A percentile compares a stretch with the other conserved stretches of the same genome.
Evolutionary conservation across 2,888 invertebrate genomes (phyloP).

Genomic region (Laothoe populi): DNA sequence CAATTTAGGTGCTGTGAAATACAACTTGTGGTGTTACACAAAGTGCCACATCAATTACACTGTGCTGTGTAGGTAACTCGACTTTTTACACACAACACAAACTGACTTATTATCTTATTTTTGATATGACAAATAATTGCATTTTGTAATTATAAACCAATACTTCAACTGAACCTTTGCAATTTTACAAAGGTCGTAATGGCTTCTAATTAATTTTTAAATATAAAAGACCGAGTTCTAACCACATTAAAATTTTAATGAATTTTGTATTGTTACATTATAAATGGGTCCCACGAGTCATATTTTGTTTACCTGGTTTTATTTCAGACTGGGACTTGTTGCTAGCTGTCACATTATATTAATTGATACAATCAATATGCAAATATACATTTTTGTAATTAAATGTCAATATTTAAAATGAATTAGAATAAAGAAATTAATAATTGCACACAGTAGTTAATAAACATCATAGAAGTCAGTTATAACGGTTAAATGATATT

Average conservation of each 20-base stretch:
- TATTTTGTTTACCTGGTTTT: not conserved
- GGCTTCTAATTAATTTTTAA: no score
- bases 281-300: not conserved
- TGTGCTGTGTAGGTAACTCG: not conserved
- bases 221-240: no score
- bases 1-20: not conserved
- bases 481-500: slow-evolving; percentile 2
- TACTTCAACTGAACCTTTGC: no score
- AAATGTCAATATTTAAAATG: not conserved
- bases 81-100: not conserved
- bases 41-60: not conserved
- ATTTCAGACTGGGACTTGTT: not conserved
- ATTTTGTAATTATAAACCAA: no score
- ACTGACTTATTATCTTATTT: no score
- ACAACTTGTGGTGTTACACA: not conserved
- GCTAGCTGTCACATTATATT: not conserved
- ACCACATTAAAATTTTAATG: not conserved
- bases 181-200: no score
- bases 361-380: not conserved
- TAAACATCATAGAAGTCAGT: not conserved
- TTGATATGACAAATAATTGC: no score
- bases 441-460: slow-evolving; percentile 1
- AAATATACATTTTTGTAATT: not conserved
- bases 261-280: not conserved
- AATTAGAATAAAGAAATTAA: not conserved